Percentiles rank a stretch among this genome's conserved stretches.
These are phyloP conservation scores for Phengaris arion DNA, from an alignment of 2,888 invertebrate genomes.

Conservation along the genomic window DNA sequence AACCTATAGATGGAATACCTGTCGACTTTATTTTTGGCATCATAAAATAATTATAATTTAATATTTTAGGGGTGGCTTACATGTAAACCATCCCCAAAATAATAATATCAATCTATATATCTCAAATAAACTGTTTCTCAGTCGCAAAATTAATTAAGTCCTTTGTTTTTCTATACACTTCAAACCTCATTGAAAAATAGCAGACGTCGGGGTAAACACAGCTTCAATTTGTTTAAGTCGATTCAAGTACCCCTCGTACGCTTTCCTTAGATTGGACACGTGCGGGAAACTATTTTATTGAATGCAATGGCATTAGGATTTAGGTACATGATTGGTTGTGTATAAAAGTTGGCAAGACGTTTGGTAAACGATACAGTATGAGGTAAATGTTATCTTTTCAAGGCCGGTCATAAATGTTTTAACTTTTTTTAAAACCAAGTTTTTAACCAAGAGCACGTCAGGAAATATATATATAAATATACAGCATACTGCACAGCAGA, in stretches of 20 bases:
- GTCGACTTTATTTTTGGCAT: too few relatives aligned
- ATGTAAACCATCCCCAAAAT: too few relatives aligned
- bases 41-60: too few relatives aligned
- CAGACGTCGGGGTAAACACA: slow-evolving; percentile 1
- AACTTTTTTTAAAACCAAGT: too few relatives aligned
- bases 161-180: slow-evolving; percentile 2
- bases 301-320: slow-evolving; percentile 7
- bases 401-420: too few relatives aligned
- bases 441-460: too few relatives aligned
- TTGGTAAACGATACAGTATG: not conserved
- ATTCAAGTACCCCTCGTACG: slow-evolving; percentile 8
- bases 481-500: too few relatives aligned
- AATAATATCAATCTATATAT: too few relatives aligned
- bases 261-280: slow-evolving; percentile 15
- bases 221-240: slow-evolving; percentile 23
- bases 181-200: not conserved
- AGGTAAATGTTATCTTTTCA: too few relatives aligned
- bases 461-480: too few relatives aligned
- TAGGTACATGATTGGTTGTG: not conserved
- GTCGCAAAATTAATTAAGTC: not conserved
- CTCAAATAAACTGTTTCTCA: not conserved
- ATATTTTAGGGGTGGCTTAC: too few relatives aligned
- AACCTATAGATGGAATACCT: too few relatives aligned
- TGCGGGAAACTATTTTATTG: slow-evolving; percentile 17
- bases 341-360: not conserved